These are phyloP conservation scores for Pluvianellus socialis DNA, from an alignment of 2,113 vertebrate species.

Conservation along the genomic window DNA sequence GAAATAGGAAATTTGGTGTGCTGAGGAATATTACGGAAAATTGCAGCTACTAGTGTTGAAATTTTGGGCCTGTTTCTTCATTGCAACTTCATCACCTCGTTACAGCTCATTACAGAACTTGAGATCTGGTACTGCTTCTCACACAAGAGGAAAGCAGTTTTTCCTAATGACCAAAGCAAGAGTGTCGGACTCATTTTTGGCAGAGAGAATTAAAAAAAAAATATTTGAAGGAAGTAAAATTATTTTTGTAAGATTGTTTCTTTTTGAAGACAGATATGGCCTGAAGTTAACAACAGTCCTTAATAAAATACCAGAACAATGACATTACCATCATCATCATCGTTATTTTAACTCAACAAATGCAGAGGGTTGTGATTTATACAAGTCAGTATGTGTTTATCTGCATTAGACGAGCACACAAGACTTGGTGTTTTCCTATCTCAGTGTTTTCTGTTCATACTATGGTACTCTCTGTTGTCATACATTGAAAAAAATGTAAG, in stretches of 20 bases:
- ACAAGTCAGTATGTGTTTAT: background rate
- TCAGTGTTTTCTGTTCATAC: background rate
- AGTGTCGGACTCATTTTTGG: background rate
- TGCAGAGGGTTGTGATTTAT: background rate
- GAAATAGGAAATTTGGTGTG: background rate
- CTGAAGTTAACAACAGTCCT: background rate
- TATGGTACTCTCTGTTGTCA: background rate
- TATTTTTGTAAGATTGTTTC: background rate
- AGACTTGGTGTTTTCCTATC: background rate
- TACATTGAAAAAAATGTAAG: background rate
- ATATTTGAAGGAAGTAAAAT: background rate
- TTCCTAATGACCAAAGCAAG: background rate
- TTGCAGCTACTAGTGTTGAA: background rate
- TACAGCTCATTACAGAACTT: background rate
- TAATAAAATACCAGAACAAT: background rate
- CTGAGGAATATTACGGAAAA: background rate
- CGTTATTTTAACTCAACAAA: background rate
- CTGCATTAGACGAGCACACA: background rate
- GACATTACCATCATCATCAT: background rate
- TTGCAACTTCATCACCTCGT: background rate
- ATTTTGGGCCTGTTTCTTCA: background rate
- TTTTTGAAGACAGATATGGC: background rate
- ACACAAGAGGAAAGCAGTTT: background rate
- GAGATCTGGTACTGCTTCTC: background rate
- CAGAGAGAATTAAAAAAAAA: background rate